Base-by-base conservation (phyloP, 2,797 vertebrate species). In the Platalea minor region DNA sequence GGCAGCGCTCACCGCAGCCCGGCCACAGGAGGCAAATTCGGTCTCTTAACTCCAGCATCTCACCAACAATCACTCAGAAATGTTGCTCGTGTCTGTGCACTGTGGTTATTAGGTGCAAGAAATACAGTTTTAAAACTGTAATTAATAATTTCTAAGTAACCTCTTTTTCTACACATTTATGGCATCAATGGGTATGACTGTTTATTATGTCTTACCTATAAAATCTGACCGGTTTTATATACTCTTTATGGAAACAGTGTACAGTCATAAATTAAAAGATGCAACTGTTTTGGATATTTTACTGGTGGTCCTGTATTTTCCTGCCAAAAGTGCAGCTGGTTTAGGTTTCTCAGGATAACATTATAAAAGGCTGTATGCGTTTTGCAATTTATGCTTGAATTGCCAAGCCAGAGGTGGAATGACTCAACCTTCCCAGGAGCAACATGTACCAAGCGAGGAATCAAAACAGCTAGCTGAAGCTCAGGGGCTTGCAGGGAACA, bases 211-310 rank as follows among this genome's bases (percentile, higher is more conserved):
- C 95, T 97, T 97, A 95, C 97, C 95, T 97, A 96, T 97, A 97
- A 98, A 98, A 97, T 91, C 96, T 95, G 97, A 96, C 96, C 96
- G 97, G 88, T 94, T 98, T 98, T 97, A 98, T 97, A 95, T 97
- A 97, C 96, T 97, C 96, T 97, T 98, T 98, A 97, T 97, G 96
- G 97, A 97, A 97, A 96, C 97, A 90, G 94, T 81, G 93, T 95
- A 90, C 78, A 79, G 95, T 92, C 95, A 93, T 98, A 98, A 98
- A 98, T 98, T 97, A 98, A 96, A 98, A 98, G 98, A 98, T 98
- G 97, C 97, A 98, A 98, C 97, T 97, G 97, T 97, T 97, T 93
- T 87, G 97, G 97, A 95, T 97, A 94, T 98, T 98, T 98, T 98
- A 97, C 97, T 97, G 98, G 98, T 98, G 98, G 97, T 97, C 97